Evolutionary conservation across 2,888 invertebrate genomes (phyloP), one percentile per base, ranked within the genome.

Genomic region (Dasypolia templi): DNA sequence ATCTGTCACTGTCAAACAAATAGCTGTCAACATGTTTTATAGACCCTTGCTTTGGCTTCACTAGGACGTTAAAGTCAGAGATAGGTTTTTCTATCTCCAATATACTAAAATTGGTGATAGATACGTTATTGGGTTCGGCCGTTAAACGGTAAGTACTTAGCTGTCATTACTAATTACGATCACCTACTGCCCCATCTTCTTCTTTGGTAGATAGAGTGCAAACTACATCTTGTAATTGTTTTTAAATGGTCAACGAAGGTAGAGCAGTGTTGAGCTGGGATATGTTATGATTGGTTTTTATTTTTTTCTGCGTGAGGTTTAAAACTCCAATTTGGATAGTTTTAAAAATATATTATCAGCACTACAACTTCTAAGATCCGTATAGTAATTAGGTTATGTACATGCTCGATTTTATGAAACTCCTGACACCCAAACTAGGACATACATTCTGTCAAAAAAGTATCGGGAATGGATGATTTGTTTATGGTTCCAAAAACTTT

Each of bases 111-210:
- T n/a, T n/a, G n/a, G n/a, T n/a, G n/a, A n/a, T n/a, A n/a, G n/a
- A n/a, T n/a, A n/a, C n/a, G n/a, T n/a, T n/a, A n/a, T n/a, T n/a
- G n/a, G n/a, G n/a, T n/a, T n/a, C n/a, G n/a, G n/a, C n/a, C n/a
- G n/a, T n/a, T n/a, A 32, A 75, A 49, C n/a, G 49, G 69, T 67
- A 71, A 62, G 61, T 49, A 14, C 42, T 32, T 32, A 35, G 32
- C 56, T 29, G 29, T 46, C 49, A 49, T 77, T 62, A 62, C 9
- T 61, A 61, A 61, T 56, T 44, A 29, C 61, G 56, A 44, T 75
- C n/a, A n/a, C n/a, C n/a, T 55, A 66, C 56, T 14, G 46, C 35
- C 59, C 11, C n/a, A 53, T 63, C 42, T 26, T n/a, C n/a, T n/a
- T n/a, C n/a, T n/a, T n/a, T 19, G 29, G 29, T 14, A 17, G 46